Evolutionary conservation across 2,113 vertebrate genomes (phyloP).

Genomic region (Atherinomorus stipes): DNA sequence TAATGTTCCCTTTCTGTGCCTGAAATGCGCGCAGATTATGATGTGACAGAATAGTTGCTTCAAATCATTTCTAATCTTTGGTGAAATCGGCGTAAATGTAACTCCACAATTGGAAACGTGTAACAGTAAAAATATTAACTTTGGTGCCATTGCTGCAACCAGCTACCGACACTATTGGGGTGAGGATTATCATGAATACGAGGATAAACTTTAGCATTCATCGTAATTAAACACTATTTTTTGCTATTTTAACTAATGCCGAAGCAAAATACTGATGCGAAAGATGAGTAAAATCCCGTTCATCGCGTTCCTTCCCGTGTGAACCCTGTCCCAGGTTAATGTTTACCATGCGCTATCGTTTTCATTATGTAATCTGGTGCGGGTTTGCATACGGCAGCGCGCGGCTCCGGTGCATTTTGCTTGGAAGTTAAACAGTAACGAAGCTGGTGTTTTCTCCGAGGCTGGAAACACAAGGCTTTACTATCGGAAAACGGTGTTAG

Average conservation of each 20-base stretch:
- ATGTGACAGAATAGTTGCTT: fast-evolving
- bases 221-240: background rate
- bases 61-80: fast-evolving
- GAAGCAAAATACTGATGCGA: background rate
- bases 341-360: background rate
- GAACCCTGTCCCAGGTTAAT: background rate
- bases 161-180: constrained; percentile 23
- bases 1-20: background rate
- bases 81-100: constrained; percentile 24
- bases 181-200: constrained; percentile 19
- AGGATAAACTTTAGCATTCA: background rate
- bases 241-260: background rate
- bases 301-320: constrained; percentile 8
- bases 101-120: background rate
- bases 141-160: constrained; percentile 21
- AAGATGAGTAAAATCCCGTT: no score
- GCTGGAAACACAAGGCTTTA: constrained; percentile 21
- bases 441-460: background rate
- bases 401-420: no score
- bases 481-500: constrained; percentile 12
- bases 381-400: background rate
- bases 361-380: constrained; percentile 11
- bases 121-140: constrained; percentile 37
- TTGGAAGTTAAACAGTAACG: no score
- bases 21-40: fast-evolving